phyloP scores from a whole-genome alignment of 2,113 vertebrate species.

The Poecilia latipinna region DNA sequence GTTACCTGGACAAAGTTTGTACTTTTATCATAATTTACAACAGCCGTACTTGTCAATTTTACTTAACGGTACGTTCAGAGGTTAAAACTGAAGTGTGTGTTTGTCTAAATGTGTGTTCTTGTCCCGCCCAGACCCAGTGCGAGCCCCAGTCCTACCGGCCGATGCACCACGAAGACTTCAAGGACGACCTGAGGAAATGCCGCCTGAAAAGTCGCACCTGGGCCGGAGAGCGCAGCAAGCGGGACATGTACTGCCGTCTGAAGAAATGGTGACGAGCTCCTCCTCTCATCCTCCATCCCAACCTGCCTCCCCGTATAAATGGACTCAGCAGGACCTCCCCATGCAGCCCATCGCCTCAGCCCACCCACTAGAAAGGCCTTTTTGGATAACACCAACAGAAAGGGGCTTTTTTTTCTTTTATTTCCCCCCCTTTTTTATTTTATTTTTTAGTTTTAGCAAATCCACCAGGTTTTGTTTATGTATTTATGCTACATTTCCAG shows the following conservation, averaged over 20 bases:
- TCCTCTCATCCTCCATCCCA: neutral
- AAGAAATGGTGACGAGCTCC: constrained; percentile 87
- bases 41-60: no score
- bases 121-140: constrained; percentile 79
- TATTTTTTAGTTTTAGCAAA: neutral
- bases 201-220: constrained; percentile 88
- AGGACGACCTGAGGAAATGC: constrained; percentile 87
- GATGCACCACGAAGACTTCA: constrained; percentile 91
- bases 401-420: neutral
- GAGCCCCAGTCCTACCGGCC: constrained; percentile 90
- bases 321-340: neutral
- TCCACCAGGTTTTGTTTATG: constrained; percentile 10
- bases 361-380: constrained; percentile 4
- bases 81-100: neutral
- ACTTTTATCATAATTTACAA: no score
- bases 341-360: constrained; percentile 8
- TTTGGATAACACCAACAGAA: neutral
- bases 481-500: constrained; percentile 61
- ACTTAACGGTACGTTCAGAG: no score
- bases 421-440: neutral
- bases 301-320: neutral
- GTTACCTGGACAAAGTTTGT: no score
- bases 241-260: constrained; percentile 93
- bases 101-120: neutral
- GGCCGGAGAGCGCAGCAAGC: constrained; percentile 93